Evolutionary conservation across 2,888 invertebrate species (phyloP).

Genomic region (Drosophila meridiana): DNA sequence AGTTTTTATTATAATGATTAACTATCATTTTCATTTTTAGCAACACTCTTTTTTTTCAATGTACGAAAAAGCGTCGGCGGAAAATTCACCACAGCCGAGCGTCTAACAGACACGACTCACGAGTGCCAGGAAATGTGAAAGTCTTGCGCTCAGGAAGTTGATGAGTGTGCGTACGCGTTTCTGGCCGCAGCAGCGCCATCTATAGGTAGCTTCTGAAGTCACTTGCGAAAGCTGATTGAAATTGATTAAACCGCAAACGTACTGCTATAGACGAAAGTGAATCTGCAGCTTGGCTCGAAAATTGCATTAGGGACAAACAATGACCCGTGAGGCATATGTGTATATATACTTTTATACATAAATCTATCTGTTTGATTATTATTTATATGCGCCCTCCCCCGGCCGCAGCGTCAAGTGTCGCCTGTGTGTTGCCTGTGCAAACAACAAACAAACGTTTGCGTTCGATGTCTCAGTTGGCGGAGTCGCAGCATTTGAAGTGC

Average conservation of each 20-base stretch:
- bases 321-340: conserved; percentile 17
- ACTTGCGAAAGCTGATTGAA: conserved; percentile 40
- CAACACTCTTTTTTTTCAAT: conserved; percentile 7
- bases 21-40: too few relatives aligned
- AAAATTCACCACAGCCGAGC: conserved; percentile 66
- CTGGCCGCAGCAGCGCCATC: conserved; percentile 53
- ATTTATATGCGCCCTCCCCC: conserved; percentile 71
- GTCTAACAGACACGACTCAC: conserved; percentile 38
- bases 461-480: conserved; percentile 28
- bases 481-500: conserved; percentile 70
- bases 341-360: background rate
- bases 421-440: conserved; percentile 54
- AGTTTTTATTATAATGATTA: too few relatives aligned
- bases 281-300: conserved; percentile 36
- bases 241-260: conserved; percentile 36
- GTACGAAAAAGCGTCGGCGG: conserved; percentile 7
- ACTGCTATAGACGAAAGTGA: background rate
- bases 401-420: conserved; percentile 64
- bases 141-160: conserved; percentile 57
- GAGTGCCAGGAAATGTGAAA: conserved; percentile 58
- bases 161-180: conserved; percentile 33
- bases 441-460: conserved; percentile 60
- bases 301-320: conserved; percentile 52
- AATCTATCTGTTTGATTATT: conserved; percentile 70
- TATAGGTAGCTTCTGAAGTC: conserved; percentile 46